Evolutionary conservation across 2,113 vertebrate species (phyloP).

Genomic region (Psephotus haematonotus): DNA sequence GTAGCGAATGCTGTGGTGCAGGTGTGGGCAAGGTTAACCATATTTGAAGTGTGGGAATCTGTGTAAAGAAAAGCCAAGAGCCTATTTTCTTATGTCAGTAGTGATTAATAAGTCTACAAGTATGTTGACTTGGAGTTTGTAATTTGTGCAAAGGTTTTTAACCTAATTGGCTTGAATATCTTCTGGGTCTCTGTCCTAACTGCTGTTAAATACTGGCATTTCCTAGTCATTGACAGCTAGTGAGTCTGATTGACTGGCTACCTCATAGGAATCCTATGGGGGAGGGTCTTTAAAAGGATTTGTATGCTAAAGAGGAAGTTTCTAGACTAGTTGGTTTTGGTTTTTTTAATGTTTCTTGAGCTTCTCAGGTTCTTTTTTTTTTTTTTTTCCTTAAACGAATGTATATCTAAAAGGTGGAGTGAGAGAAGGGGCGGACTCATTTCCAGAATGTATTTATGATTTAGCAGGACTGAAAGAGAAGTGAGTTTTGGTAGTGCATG

Average conservation of each 20-base stretch:
- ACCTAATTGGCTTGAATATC: neutral
- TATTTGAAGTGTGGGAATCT: neutral
- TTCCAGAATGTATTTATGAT: neutral
- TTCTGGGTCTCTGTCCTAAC: neutral
- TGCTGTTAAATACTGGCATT: neutral
- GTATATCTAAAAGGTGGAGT: neutral
- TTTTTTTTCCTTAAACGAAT: accelerated
- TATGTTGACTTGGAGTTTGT: neutral
- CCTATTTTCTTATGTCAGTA: neutral
- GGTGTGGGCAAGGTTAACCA: neutral
- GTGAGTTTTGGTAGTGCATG: neutral
- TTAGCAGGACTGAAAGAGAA: neutral
- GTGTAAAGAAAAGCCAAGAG: neutral
- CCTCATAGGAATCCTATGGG: neutral
- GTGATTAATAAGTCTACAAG: neutral
- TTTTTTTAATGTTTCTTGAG: neutral
- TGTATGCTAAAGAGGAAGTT: neutral
- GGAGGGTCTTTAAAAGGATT: neutral
- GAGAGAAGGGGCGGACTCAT: neutral
- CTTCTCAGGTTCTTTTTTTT: neutral
- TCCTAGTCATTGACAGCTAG: neutral
- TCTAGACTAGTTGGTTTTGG: accelerated
- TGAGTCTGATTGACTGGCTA: neutral
- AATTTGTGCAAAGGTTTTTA: neutral
- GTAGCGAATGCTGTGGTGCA: accelerated